phyloP scores from a whole-genome alignment of 2,113 vertebrate species.

The Paramisgurnus dabryanus region DNA sequence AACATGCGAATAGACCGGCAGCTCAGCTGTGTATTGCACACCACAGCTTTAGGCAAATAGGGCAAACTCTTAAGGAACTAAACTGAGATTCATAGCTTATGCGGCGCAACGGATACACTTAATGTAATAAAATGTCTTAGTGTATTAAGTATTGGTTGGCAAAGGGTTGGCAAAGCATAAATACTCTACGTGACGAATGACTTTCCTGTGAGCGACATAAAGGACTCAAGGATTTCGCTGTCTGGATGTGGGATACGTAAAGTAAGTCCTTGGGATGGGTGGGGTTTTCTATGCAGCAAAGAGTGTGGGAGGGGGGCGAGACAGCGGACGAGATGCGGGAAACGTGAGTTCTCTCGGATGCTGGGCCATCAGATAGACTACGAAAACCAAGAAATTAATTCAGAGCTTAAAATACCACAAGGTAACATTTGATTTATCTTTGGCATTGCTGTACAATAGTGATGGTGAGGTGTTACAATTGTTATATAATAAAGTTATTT shows the following conservation, averaged over 20 bases:
- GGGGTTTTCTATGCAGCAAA: constrained; percentile 55
- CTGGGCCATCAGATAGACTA: constrained; percentile 30
- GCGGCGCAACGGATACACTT: neutral
- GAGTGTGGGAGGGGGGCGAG: constrained; percentile 43
- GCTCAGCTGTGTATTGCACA: neutral
- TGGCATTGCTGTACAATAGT: neutral
- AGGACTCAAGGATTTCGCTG: constrained; percentile 1
- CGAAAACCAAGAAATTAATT: constrained; percentile 41
- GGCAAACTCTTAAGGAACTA: neutral
- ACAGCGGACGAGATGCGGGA: constrained; percentile 34
- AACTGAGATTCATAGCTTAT: neutral
- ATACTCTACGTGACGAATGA: neutral
- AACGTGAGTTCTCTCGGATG: constrained; percentile 39
- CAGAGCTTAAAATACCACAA: constrained; percentile 34
- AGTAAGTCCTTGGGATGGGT: constrained; percentile 53
- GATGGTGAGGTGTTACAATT: neutral
- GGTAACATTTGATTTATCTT: constrained; percentile 42
- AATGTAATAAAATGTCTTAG: neutral
- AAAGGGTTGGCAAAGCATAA: too few species aligned
- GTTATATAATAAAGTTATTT: neutral
- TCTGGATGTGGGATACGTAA: constrained; percentile 43
- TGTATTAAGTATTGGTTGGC: neutral
- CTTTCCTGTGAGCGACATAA: neutral
- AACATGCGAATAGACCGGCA: constrained; percentile 3
- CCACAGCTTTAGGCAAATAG: neutral